These are phyloP conservation scores for Limosa lapponica DNA, from an alignment of 2,797 vertebrate genomes.

Conservation along the genomic window DNA sequence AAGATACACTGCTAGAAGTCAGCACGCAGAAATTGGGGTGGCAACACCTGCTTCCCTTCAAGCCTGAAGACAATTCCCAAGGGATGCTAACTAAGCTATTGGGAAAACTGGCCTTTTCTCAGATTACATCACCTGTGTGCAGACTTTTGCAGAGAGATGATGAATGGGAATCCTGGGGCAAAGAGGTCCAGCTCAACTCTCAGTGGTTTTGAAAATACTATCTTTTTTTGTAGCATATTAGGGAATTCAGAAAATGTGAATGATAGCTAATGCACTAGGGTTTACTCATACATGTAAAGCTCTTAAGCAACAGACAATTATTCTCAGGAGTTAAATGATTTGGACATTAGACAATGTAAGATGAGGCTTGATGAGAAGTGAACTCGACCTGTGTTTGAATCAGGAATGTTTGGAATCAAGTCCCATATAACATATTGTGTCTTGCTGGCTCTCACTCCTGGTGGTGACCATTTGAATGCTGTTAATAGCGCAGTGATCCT, in stretches of 20 bases:
- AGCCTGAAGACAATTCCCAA: rapidly evolving
- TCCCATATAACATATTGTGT: rapidly evolving
- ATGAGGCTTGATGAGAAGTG: background rate
- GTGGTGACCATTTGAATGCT: background rate
- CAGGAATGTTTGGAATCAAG: background rate
- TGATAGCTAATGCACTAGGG: background rate
- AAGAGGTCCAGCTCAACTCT: background rate
- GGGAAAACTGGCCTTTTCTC: background rate
- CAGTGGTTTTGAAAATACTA: background rate
- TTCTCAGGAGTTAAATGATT: background rate
- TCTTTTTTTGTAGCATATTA: background rate
- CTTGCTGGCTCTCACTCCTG: background rate
- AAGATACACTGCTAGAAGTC: background rate
- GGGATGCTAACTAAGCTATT: background rate
- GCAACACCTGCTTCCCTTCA: background rate
- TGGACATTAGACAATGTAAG: background rate
- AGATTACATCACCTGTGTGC: background rate
- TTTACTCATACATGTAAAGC: background rate
- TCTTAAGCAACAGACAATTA: background rate
- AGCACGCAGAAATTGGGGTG: background rate
- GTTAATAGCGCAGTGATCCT: background rate
- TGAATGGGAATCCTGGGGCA: background rate
- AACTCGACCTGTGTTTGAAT: background rate
- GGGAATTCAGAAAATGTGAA: background rate
- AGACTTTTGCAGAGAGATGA: background rate